These are phyloP conservation scores for Myotis davidii DNA, from an alignment of 2,113 vertebrate species.

Conservation along the genomic window DNA sequence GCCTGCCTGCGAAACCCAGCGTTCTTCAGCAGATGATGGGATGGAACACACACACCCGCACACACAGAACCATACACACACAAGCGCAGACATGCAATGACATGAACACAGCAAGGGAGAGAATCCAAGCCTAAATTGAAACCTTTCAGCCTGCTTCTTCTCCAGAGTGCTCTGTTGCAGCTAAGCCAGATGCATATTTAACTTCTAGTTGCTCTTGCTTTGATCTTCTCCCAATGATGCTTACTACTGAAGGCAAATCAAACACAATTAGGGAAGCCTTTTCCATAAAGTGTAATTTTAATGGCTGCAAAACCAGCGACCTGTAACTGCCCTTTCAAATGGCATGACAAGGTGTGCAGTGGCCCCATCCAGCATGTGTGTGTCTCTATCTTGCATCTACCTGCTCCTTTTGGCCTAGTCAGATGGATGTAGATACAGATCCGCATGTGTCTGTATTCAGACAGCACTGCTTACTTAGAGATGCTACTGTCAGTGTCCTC, in stretches of 20 bases:
- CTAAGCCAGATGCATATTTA: slow-evolving; percentile 94
- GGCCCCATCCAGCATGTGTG: slow-evolving; percentile 75
- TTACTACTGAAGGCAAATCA: slow-evolving; percentile 81
- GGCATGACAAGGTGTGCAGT: slow-evolving; percentile 93
- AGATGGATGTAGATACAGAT: slow-evolving; percentile 78
- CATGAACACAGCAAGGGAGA: slow-evolving; percentile 79
- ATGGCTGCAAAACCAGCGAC: slow-evolving; percentile 89
- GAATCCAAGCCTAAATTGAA: slow-evolving; percentile 77
- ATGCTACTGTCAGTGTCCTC: slow-evolving; percentile 76
- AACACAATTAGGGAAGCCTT: slow-evolving; percentile 86
- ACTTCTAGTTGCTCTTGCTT: slow-evolving; percentile 97
- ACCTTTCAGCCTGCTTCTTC: slow-evolving; percentile 92
- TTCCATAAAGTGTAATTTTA: slow-evolving; percentile 89
- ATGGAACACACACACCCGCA: slow-evolving; percentile 72
- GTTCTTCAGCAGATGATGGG: slow-evolving; percentile 97
- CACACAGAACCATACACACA: not conserved
- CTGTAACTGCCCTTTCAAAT: slow-evolving; percentile 86
- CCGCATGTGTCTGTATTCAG: slow-evolving; percentile 75
- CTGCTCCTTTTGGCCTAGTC: slow-evolving; percentile 77
- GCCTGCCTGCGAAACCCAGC: slow-evolving; percentile 99
- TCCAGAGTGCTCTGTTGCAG: slow-evolving; percentile 90
- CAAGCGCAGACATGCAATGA: not conserved
- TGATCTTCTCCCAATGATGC: slow-evolving; percentile 90
- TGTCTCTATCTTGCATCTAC: slow-evolving; percentile 81
- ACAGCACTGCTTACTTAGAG: slow-evolving; percentile 68